Conservation (phyloP, 2,888 invertebrate genomes). For the Zygogramma bicolorata region DNA sequence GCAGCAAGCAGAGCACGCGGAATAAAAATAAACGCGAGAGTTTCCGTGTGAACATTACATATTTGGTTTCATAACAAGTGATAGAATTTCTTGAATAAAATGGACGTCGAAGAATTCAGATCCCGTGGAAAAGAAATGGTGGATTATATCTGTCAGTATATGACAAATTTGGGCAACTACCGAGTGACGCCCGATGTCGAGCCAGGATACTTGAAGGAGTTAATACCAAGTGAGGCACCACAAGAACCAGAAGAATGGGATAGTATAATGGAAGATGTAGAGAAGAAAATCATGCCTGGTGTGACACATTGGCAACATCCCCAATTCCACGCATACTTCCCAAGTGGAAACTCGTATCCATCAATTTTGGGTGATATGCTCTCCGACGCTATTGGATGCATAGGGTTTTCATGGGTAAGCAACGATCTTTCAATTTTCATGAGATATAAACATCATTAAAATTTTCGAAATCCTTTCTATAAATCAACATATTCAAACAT, state of each 20-base stretch:
- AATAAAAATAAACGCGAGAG: not conserved
- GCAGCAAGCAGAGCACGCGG: not conserved
- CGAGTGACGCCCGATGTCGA: conserved; percentile 91
- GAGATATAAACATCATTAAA: too few species aligned
- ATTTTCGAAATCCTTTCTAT: too few species aligned
- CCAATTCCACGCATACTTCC: conserved; percentile 98
- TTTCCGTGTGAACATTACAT: not conserved
- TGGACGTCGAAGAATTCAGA: conserved; percentile 92
- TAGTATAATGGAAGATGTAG: conserved; percentile 89
- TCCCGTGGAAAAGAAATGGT: conserved; percentile 93
- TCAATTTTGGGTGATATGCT: conserved; percentile 98
- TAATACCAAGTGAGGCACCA: conserved; percentile 86
- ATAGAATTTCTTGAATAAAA: conserved; percentile 61
- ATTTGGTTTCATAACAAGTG: not conserved
- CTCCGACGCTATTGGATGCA: conserved; percentile 94
- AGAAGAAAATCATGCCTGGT: conserved; percentile 93
- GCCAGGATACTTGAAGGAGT: conserved; percentile 87
- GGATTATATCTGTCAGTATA: conserved; percentile 93
- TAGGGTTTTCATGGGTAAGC: conserved; percentile 97
- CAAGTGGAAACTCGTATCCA: conserved; percentile 96
- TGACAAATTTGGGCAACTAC: conserved; percentile 82
- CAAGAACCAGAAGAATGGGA: conserved; percentile 88
- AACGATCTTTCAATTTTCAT: not conserved
- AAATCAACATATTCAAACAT: too few species aligned
- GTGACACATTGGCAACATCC: conserved; percentile 99